These are phyloP conservation scores for Pygathrix nemaeus DNA, from an alignment of 2,113 vertebrate species.

Conservation along the genomic window DNA sequence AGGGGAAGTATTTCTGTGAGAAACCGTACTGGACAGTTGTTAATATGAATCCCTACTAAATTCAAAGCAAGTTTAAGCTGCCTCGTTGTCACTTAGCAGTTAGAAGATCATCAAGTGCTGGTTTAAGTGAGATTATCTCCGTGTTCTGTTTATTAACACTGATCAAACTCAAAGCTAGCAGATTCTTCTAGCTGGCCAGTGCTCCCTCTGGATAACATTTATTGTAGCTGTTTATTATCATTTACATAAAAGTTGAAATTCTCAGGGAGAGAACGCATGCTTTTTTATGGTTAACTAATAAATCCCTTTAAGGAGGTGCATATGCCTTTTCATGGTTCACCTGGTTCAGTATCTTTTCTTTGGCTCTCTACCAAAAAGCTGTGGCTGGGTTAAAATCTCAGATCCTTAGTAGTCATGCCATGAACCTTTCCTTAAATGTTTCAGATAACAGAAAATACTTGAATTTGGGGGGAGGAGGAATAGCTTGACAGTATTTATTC, in stretches of 20 bases:
- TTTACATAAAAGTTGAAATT: slow-evolving; percentile 20
- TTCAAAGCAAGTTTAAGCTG: slow-evolving; percentile 11
- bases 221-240: background rate
- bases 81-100: background rate
- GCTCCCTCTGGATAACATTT: background rate
- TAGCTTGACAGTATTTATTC: background rate
- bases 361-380: background rate
- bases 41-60: slow-evolving; percentile 2
- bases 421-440: background rate
- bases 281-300: background rate
- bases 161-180: background rate
- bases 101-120: background rate
- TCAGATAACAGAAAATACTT: background rate
- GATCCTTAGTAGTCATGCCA: background rate
- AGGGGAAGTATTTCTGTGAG: background rate
- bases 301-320: background rate
- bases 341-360: background rate
- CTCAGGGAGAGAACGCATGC: background rate
- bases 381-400: background rate
- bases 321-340: background rate
- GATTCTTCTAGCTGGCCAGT: background rate
- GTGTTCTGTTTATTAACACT: background rate
- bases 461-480: background rate
- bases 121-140: slow-evolving; percentile 31
- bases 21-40: background rate